phyloP scores from a whole-genome alignment of 2,113 vertebrate species.

The Dermatemys mawii region DNA sequence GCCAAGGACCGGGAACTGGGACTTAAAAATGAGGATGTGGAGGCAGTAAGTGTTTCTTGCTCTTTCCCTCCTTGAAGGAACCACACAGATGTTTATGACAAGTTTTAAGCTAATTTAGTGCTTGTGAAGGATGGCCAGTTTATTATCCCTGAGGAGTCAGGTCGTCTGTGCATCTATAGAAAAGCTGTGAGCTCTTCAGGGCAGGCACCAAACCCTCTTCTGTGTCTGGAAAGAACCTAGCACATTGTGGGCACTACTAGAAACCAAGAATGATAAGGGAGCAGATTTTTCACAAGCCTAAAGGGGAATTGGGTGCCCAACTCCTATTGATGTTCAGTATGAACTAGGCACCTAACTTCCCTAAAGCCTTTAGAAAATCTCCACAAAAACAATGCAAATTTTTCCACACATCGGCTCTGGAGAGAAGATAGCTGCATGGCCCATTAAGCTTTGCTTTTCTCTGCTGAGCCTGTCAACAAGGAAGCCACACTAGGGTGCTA shows the following conservation, averaged over 20 bases:
- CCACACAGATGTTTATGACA: not conserved
- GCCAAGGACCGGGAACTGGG: slow-evolving; percentile 89
- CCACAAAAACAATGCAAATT: not conserved
- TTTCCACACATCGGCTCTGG: not conserved
- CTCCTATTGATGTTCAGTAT: not conserved
- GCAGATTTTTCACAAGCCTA: not conserved
- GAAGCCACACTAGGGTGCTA: not conserved
- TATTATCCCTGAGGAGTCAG: not conserved
- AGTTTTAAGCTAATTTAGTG: not conserved
- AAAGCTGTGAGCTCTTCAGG: not conserved
- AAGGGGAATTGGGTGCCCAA: not conserved
- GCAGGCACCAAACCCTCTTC: not conserved
- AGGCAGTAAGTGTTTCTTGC: slow-evolving; percentile 84
- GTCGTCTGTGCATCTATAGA: not conserved
- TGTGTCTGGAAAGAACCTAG: not conserved
- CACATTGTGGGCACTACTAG: not conserved
- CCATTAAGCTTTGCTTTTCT: not conserved
- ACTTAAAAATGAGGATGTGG: slow-evolving; percentile 88
- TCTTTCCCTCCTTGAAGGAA: not conserved
- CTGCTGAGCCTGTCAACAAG: not conserved
- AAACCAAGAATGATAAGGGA: not conserved
- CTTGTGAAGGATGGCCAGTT: not conserved
- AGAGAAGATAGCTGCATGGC: not conserved
- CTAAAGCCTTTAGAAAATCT: not conserved
- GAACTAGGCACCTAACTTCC: not conserved